Percentiles rank a stretch among this genome's conserved stretches.
These are phyloP conservation scores for Thalassophryne amazonica DNA, from an alignment of 2,797 vertebrate genomes.

Conservation along the genomic window DNA sequence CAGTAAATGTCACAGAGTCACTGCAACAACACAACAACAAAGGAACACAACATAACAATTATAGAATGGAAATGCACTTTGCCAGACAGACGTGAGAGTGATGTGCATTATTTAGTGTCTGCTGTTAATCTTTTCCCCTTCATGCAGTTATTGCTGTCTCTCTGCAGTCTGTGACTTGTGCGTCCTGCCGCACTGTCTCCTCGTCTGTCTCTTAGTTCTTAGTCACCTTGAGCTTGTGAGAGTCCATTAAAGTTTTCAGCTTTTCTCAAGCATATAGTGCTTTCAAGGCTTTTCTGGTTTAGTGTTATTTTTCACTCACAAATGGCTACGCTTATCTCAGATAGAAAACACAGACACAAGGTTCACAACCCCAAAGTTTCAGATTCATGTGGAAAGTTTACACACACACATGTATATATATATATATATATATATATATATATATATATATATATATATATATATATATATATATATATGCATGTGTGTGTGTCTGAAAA, in stretches of 20 bases:
- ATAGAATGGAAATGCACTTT: constrained; percentile 35
- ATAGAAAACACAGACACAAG: not conserved
- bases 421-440: too few relatives aligned
- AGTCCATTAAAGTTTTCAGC: constrained; percentile 65
- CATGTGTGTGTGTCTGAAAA: too few relatives aligned
- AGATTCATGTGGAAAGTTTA: not conserved
- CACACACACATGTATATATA: too few relatives aligned
- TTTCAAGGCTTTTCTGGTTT: constrained; percentile 39
- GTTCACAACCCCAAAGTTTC: not conserved
- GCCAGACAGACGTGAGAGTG: constrained; percentile 1
- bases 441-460: too few relatives aligned
- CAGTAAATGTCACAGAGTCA: constrained; percentile 8
- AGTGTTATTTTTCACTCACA: constrained; percentile 44
- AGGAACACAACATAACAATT: constrained; percentile 17
- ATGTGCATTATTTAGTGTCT: constrained; percentile 36
- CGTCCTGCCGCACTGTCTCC: constrained; percentile 28
- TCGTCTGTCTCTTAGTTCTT: constrained; percentile 44
- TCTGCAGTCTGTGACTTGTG: constrained; percentile 5
- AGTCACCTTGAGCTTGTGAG: constrained; percentile 56
- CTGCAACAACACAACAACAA: not conserved
- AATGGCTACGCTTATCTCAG: constrained; percentile 6
- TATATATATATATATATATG: too few relatives aligned
- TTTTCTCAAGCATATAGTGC: constrained; percentile 30
- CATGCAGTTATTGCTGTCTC: not conserved
- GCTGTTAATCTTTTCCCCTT: constrained; percentile 6